Evolutionary conservation across 2,888 invertebrate species (phyloP).

Genomic region (Platycnemis pennipes): DNA sequence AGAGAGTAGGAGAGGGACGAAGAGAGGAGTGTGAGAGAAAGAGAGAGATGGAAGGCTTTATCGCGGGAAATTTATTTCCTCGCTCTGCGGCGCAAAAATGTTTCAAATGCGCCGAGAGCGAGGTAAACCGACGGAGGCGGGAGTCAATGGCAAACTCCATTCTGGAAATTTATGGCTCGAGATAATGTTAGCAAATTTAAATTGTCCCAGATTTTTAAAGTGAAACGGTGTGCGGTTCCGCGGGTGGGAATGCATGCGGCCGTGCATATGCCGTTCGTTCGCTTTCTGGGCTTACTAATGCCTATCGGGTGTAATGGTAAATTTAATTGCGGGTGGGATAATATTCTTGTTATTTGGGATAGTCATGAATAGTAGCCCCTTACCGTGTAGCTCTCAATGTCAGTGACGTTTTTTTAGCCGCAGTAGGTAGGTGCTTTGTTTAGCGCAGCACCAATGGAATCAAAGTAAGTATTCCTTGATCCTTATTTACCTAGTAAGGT

Average conservation of each 20-base stretch:
- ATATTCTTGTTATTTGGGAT: not conserved
- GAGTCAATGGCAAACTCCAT: slow-evolving; percentile 33
- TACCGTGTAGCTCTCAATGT: not conserved
- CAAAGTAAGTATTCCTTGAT: too few species aligned
- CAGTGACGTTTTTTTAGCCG: too few species aligned
- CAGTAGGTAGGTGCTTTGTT: too few species aligned
- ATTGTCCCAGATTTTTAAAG: slow-evolving; percentile 17
- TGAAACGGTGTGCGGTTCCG: not conserved
- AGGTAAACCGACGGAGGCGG: slow-evolving; percentile 8
- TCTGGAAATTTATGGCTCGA: slow-evolving; percentile 31
- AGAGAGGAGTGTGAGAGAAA: too few species aligned
- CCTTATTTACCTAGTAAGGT: too few species aligned
- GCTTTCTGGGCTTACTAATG: not conserved
- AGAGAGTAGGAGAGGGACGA: not conserved
- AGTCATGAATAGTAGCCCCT: not conserved
- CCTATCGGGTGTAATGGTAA: not conserved
- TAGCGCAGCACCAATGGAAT: too few species aligned
- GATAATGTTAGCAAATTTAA: slow-evolving; percentile 30
- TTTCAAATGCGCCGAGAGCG: not conserved
- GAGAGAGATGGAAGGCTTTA: not conserved
- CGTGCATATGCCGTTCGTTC: not conserved
- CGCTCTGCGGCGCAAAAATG: not conserved
- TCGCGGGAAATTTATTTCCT: slow-evolving; percentile 14
- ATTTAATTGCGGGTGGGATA: not conserved
- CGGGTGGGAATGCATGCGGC: not conserved